Percentiles rank a stretch among this genome's conserved stretches.
These are phyloP conservation scores for Petrocephalus zakoni DNA, from an alignment of 2,113 vertebrate species.

Conservation along the genomic window DNA sequence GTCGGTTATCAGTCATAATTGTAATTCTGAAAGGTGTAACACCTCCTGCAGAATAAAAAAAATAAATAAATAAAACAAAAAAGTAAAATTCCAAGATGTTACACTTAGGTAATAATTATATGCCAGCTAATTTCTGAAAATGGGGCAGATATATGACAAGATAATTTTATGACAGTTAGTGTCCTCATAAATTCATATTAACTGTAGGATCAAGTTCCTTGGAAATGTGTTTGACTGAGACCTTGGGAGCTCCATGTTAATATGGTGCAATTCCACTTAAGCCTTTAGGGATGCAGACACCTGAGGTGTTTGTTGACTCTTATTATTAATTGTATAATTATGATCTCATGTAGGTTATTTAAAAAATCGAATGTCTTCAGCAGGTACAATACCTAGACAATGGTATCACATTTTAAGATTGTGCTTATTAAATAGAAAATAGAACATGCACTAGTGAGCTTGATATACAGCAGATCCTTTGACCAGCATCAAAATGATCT, in stretches of 20 bases:
- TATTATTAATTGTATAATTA: not conserved
- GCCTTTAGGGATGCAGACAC: not conserved
- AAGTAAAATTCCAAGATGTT: not conserved
- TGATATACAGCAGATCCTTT: not conserved
- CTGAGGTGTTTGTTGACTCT: not conserved
- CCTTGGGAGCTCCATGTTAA: not conserved
- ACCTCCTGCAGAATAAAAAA: not conserved
- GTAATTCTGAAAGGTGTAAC: not conserved
- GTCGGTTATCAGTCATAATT: constrained; percentile 12
- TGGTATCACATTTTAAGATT: not conserved
- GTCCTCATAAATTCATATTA: not conserved
- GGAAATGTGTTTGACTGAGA: not conserved
- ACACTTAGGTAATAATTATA: not conserved
- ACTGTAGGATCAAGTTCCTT: not conserved
- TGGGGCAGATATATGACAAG: not conserved
- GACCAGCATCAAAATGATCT: not conserved
- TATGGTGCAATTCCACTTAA: not conserved
- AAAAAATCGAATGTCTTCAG: not conserved
- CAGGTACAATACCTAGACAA: not conserved
- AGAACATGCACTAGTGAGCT: not conserved
- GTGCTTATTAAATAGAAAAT: not conserved
- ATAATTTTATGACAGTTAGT: not conserved
- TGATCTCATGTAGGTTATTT: not conserved
- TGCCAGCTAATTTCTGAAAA: not conserved
- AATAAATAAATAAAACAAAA: too few relatives aligned